These are phyloP conservation scores for Drosophila yakuba DNA, from an alignment of 1,140 invertebrate genomes.

Conservation along the genomic window DNA sequence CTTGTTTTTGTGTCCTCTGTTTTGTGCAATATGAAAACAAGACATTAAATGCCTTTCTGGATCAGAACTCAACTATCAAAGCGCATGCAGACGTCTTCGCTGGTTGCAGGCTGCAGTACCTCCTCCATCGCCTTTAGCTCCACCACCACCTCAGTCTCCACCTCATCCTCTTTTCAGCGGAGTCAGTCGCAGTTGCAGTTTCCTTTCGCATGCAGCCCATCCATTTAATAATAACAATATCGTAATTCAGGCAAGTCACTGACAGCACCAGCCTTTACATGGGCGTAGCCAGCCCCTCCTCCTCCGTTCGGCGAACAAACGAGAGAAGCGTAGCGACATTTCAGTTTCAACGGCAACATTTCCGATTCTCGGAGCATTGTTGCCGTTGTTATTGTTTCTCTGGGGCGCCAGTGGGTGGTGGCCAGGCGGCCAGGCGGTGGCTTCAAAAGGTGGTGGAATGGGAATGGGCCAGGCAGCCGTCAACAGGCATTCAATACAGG, in stretches of 20 bases:
- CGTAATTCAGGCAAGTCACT: conserved; percentile 81
- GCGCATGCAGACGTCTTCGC: conserved; percentile 44
- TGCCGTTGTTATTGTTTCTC: conserved; percentile 78
- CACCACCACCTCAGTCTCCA: conserved; percentile 4
- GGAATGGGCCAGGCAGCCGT: conserved; percentile 48
- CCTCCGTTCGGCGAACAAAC: conserved; percentile 36
- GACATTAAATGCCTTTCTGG: conserved; percentile 78
- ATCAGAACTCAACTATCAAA: conserved; percentile 73
- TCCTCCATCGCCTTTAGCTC: neutral
- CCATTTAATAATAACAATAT: conserved; percentile 84
- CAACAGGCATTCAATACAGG: conserved; percentile 78
- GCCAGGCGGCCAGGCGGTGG: neutral
- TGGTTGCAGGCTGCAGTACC: neutral
- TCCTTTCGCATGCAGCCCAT: conserved; percentile 57
- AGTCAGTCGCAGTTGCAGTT: conserved; percentile 48
- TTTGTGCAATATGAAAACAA: conserved; percentile 63
- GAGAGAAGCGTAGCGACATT: conserved; percentile 71
- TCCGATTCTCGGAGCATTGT: conserved; percentile 76
- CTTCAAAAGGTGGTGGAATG: conserved; percentile 5
- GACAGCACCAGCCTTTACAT: conserved; percentile 65
- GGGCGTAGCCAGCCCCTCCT: conserved; percentile 46
- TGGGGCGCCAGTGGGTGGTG: conserved; percentile 1
- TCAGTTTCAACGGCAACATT: conserved; percentile 83
- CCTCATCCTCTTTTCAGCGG: conserved; percentile 4
- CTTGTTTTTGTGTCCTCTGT: conserved; percentile 14